These are phyloP conservation scores for Nemoura dubitans DNA, from an alignment of 2,888 invertebrate genomes.

Conservation along the genomic window DNA sequence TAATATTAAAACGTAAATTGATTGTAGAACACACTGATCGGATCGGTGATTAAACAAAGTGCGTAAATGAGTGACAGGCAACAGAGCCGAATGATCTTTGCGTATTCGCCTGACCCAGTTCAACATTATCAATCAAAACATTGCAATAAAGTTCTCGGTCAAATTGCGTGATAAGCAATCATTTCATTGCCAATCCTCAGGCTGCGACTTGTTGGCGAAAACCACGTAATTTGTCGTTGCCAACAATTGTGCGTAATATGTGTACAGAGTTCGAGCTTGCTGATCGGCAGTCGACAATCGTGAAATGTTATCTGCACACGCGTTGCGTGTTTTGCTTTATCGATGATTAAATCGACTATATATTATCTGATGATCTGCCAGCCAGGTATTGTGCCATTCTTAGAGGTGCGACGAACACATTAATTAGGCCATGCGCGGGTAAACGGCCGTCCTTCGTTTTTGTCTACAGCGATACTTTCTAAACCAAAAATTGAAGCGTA, in stretches of 20 bases:
- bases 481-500: neutral
- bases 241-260: neutral
- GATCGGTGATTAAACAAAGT: neutral
- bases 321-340: neutral
- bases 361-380: neutral
- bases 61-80: conserved; percentile 12
- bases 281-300: neutral
- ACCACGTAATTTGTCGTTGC: neutral
- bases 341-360: neutral
- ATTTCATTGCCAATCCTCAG: neutral
- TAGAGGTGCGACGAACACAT: neutral
- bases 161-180: neutral
- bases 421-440: conserved; percentile 10
- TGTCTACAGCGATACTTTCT: neutral
- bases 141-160: neutral
- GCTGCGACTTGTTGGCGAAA: neutral
- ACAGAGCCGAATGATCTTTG: neutral
- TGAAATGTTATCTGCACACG: neutral
- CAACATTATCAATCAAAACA: conserved; percentile 9
- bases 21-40: neutral
- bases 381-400: neutral
- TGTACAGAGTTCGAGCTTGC: too few relatives aligned
- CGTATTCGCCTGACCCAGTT: neutral
- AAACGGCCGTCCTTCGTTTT: conserved; percentile 24
- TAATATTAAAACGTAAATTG: too few relatives aligned